Percentiles rank a stretch among this genome's conserved stretches.
Evolutionary conservation across 2,888 invertebrate genomes (phyloP).

Genomic region (Odontocolon sp.): DNA sequence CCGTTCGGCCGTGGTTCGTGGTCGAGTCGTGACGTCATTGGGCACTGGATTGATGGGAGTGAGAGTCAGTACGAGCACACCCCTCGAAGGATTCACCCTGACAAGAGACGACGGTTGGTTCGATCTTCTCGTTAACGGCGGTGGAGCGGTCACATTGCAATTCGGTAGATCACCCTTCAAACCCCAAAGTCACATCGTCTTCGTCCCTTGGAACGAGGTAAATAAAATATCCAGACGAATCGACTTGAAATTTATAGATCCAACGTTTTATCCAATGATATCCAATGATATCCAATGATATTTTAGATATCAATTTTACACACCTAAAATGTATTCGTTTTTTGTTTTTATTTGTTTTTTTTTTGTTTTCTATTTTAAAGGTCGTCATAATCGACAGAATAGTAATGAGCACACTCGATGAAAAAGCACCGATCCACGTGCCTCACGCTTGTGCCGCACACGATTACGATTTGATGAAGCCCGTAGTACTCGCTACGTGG

Average conservation of each 20-base stretch:
- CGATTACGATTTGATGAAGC: slow-evolving; percentile 96
- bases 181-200: slow-evolving; percentile 92
- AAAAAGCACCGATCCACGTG: slow-evolving; percentile 85
- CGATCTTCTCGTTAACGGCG: slow-evolving; percentile 99
- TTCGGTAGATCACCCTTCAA: slow-evolving; percentile 96
- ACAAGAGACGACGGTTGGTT: slow-evolving; percentile 97
- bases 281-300: background rate
- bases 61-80: slow-evolving; percentile 95
- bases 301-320: background rate
- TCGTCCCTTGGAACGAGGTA: slow-evolving; percentile 98
- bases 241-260: no score
- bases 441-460: slow-evolving; percentile 93
- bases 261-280: no score
- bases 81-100: slow-evolving; percentile 97
- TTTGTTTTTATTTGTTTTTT: slow-evolving; percentile 1
- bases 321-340: background rate
- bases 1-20: slow-evolving; percentile 98
- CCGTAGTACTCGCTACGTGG: slow-evolving; percentile 96
- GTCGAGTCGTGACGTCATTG: slow-evolving; percentile 94
- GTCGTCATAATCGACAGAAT: slow-evolving; percentile 96
- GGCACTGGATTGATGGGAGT: slow-evolving; percentile 98
- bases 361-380: slow-evolving; percentile 81
- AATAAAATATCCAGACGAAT: no score
- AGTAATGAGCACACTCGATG: slow-evolving; percentile 91
- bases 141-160: slow-evolving; percentile 96